Conservation (phyloP, 2,888 invertebrate genomes). For the Lutraria lutraria region DNA sequence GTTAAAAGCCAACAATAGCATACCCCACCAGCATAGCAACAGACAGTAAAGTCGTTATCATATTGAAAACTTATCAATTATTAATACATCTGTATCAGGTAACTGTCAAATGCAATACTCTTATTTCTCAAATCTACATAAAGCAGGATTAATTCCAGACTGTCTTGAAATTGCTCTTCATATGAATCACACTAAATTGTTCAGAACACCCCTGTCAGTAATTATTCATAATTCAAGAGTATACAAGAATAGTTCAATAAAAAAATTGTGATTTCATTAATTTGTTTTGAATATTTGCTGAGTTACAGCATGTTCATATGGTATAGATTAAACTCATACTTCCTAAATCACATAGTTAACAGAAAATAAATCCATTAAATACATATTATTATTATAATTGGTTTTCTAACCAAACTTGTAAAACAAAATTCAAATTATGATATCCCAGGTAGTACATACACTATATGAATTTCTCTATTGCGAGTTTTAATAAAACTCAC, state of each 20-base stretch:
- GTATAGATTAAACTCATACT: too few relatives aligned
- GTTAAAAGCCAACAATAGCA: not conserved
- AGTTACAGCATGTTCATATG: too few relatives aligned
- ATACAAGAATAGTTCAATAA: too few relatives aligned
- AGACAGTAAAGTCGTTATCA: not conserved
- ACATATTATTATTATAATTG: not conserved
- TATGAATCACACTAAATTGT: not conserved
- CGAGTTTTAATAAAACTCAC: not conserved
- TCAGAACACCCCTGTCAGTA: too few relatives aligned
- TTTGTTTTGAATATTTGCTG: too few relatives aligned
- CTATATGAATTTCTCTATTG: not conserved
- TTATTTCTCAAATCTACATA: not conserved
- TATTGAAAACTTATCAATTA: not conserved
- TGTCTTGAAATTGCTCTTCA: not conserved
- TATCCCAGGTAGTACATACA: not conserved
- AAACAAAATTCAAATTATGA: not conserved
- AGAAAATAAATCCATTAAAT: too few relatives aligned
- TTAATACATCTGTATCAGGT: not conserved
- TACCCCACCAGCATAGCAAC: not conserved
- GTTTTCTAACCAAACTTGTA: not conserved
- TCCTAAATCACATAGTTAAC: too few relatives aligned
- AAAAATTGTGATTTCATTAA: too few relatives aligned
- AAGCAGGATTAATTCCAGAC: not conserved
- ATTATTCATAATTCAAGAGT: too few relatives aligned
- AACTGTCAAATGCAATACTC: not conserved